Evolutionary conservation across 2,113 vertebrate genomes (phyloP), one percentile per base, ranked within the genome.

Genomic region (Hemiprocne comata): DNA sequence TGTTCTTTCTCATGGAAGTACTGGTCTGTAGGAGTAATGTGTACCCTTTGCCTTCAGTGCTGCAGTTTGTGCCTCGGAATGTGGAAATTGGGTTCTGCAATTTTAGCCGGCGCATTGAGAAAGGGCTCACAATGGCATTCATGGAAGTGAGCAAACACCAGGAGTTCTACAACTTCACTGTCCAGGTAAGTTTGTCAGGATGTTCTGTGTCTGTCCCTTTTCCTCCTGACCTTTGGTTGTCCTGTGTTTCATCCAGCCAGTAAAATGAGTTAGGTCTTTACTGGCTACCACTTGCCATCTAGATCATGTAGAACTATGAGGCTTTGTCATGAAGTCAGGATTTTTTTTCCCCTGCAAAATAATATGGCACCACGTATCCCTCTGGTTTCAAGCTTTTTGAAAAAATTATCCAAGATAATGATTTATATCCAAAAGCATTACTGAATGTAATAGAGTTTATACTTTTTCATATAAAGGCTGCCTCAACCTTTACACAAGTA

Each of bases 41-140:
- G 13, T 92, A 33, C 34, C 11, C 44, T 94, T 84, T 95, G 29
- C 81, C 77, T 96, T 75, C 97, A 99, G 99, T 99, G 57, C 98
- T 99, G 81, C 99, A 99, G 98, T 99, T 99, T 97, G 99, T 99
- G 86, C 99, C 99, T 48, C 97, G 94, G 24, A 98, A 98, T 1
- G 89, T 99, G 61, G 99, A 99, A 21, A 97, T 99, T 28, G 97
- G 98, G 4, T 97, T 98, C 95, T 99, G 99, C 95, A 99, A 98
- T 96, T 99, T 99, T 73, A 99, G 98, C n/a, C 98, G 98, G 93
- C 98, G 95, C 85, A 97, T 99, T 1, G 99, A 99, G 97, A 99
- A 97, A 82, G 99, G 99, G 75, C 97, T 99, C 96, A 98, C 97
- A 50, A 96, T 96, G 62, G 99, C 99, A 4, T 98, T 99, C 70